phyloP scores from a whole-genome alignment of 2,797 vertebrate genomes.

The Danio aesculapii region DNA sequence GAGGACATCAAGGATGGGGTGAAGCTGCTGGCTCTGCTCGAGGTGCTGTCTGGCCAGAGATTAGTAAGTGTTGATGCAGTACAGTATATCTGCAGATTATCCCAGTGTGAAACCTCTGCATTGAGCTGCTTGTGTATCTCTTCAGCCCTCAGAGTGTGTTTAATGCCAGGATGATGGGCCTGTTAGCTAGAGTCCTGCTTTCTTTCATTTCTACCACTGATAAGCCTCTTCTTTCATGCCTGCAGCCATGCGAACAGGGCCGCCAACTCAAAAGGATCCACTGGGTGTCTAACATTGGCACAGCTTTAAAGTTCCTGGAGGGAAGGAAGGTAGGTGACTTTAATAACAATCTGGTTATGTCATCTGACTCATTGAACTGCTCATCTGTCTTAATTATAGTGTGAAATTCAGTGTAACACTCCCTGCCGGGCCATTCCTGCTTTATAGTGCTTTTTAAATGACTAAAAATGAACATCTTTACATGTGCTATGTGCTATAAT shows the following conservation, averaged over 20 bases:
- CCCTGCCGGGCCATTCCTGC: not conserved
- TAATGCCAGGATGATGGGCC: not conserved
- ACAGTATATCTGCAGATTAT: conserved; percentile 29
- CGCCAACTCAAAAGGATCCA: conserved; percentile 95
- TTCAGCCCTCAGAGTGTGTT: not conserved
- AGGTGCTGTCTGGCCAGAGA: conserved; percentile 96
- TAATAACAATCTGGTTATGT: not conserved
- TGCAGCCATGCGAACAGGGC: conserved; percentile 93
- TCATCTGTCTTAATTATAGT: not conserved
- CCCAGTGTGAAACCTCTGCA: conserved; percentile 18
- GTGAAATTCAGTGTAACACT: not conserved
- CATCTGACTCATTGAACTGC: not conserved
- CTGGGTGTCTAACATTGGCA: conserved; percentile 96
- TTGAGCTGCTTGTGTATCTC: not conserved
- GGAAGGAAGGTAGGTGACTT: conserved; percentile 88
- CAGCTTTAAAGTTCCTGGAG: conserved; percentile 95
- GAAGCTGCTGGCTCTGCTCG: conserved; percentile 92
- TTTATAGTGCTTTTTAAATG: not conserved
- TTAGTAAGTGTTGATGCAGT: conserved; percentile 81
- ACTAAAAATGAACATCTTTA: not conserved
- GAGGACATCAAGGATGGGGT: conserved; percentile 99
- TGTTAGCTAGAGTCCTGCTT: conserved; percentile 35
- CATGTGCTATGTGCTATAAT: not conserved
- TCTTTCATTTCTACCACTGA: conserved; percentile 39
- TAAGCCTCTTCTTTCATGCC: conserved; percentile 36